Evolutionary conservation across 1,140 invertebrate species (phyloP).

Genomic region (Orchesella cincta): DNA sequence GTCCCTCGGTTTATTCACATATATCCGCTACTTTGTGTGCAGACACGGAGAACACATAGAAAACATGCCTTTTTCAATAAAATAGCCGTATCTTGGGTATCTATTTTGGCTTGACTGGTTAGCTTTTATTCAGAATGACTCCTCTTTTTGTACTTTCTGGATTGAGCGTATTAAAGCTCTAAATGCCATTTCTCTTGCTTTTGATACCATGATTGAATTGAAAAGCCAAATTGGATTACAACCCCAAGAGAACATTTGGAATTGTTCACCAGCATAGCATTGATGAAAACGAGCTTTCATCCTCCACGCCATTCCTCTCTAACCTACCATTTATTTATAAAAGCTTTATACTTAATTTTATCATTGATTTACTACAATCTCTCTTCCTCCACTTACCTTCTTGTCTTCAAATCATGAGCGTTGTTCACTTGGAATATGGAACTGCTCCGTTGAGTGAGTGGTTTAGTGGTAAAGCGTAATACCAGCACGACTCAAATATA

Average conservation of each 20-base stretch:
- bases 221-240: constrained; percentile 53
- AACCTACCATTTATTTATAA: constrained; percentile 48
- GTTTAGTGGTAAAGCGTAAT: neutral
- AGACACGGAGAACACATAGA: too few species aligned
- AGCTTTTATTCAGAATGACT: neutral
- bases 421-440: neutral
- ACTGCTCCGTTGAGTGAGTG: neutral
- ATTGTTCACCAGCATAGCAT: constrained; percentile 32
- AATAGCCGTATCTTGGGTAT: neutral
- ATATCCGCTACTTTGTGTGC: neutral
- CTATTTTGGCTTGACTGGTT: constrained; percentile 4
- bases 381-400: constrained; percentile 44
- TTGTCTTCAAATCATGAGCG: neutral
- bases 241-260: constrained; percentile 52
- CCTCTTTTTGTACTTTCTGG: constrained; percentile 14
- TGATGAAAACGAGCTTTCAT: constrained; percentile 47
- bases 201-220: constrained; percentile 52
- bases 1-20: too few species aligned
- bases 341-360: constrained; percentile 51
- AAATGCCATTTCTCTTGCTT: constrained; percentile 42
- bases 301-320: constrained; percentile 23
- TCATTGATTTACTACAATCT: constrained; percentile 48
- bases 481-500: too few species aligned
- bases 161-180: constrained; percentile 45
- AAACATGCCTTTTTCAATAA: constrained; percentile 26